Base-by-base conservation (phyloP, 2,888 invertebrate species). In the Thymelicus lineola region DNA sequence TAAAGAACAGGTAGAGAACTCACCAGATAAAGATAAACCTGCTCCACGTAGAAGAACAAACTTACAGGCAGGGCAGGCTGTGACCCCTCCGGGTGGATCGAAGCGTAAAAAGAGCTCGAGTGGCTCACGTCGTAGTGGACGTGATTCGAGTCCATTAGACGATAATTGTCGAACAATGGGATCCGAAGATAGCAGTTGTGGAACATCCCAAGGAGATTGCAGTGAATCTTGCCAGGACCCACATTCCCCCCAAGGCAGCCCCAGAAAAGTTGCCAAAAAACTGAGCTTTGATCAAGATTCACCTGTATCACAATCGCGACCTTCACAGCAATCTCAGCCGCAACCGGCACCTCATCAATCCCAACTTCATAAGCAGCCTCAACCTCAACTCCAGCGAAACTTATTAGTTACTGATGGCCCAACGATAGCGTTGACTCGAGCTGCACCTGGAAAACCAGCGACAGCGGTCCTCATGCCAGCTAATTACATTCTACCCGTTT, bases 21-120 rank as follows among this genome's bases (percentile, higher is more conserved):
- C 96, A 0, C 97, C 97, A 0, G 97, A 97, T 86, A 97, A 97
- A 81, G 96, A 97, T 82, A 97, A 97, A 84, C 97, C 97, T 0
- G 97, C 97, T 0, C 97, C 97, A 0, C 93, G 97, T 57, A 91
- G 97, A 76, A 93, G 97, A 67, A 95, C 96, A 0, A 96, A 97
- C 84, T 96, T 96, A 14, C 96, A 64, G 20, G 64, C 96, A 0
- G 28, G 28, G 3, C 28, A 28, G 28, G 95, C 96, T 35, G 28
- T 55, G 1, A 96, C 96, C 87, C 95, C 96, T 0, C 95, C 95
- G 63, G 96, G 96, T 17, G 95, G 95, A 57, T 94, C 95, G 0
- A 96, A 96, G 73, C 95, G 96, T 57, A 95, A 96, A 78, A 96
- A 96, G 82, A 95, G 96, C 68, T 94, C 94, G 35, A 95, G 94